Evolutionary conservation across 2,888 invertebrate species (phyloP).

Genomic region (Microlaimidae sp.): DNA sequence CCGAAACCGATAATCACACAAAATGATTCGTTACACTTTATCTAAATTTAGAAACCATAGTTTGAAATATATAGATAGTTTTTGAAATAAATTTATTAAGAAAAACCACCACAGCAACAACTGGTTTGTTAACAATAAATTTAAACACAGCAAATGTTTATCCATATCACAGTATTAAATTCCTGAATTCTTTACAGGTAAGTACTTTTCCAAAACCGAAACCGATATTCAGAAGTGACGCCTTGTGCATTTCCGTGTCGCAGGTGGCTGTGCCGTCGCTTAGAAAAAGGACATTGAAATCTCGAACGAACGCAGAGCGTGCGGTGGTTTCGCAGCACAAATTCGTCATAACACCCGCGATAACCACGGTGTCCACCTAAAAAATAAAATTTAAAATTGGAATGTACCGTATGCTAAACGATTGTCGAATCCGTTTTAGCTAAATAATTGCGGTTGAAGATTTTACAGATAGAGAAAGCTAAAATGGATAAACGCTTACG

Average conservation of each 20-base stretch:
- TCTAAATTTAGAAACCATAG: too few species aligned
- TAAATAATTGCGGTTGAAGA: background rate
- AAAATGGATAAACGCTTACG: background rate
- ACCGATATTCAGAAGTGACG: conserved; percentile 9
- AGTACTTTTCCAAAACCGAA: conserved; percentile 10
- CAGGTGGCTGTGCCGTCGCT: conserved; percentile 10
- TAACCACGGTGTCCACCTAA: conserved; percentile 15
- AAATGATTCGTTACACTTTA: too few species aligned
- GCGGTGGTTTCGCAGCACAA: conserved; percentile 17
- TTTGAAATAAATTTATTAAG: too few species aligned
- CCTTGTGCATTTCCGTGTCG: conserved; percentile 1
- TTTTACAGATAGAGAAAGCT: background rate
- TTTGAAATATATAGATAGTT: too few species aligned
- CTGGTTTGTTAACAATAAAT: too few species aligned
- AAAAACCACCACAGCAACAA: too few species aligned
- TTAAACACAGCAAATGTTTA: too few species aligned
- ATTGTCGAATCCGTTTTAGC: too few species aligned
- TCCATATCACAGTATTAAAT: too few species aligned
- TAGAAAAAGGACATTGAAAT: conserved; percentile 14
- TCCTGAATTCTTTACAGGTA: conserved; percentile 10
- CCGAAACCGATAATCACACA: too few species aligned
- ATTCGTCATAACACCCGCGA: conserved; percentile 15
- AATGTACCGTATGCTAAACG: too few species aligned
- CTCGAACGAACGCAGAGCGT: conserved; percentile 13
- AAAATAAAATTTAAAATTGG: background rate